phyloP scores from a whole-genome alignment of 2,113 vertebrate species.

The Channa argus region DNA sequence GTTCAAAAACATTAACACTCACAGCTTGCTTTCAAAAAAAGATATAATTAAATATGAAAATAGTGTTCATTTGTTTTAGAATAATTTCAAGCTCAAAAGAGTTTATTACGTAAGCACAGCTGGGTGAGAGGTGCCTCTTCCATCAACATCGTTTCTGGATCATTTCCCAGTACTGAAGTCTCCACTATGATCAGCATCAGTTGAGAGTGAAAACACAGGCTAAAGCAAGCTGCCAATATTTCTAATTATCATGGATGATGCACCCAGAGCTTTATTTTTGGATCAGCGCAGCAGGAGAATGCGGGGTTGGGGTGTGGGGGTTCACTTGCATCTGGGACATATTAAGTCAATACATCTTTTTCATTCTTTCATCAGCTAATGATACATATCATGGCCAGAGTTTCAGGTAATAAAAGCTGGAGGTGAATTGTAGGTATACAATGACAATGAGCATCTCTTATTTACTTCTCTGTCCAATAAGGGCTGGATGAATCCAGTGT shows the following conservation, averaged over 20 bases:
- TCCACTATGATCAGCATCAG: slow-evolving; percentile 45
- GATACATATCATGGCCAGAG: background rate
- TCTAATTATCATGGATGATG: slow-evolving; percentile 61
- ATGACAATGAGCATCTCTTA: background rate
- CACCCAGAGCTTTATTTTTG: slow-evolving; percentile 55
- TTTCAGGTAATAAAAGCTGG: background rate
- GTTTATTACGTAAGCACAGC: slow-evolving; percentile 49
- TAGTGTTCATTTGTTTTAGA: slow-evolving; percentile 52
- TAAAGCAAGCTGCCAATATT: slow-evolving; percentile 49
- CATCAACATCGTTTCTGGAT: slow-evolving; percentile 40
- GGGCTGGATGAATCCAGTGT: background rate
- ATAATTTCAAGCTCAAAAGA: slow-evolving; percentile 39
- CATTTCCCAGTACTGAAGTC: slow-evolving; percentile 48
- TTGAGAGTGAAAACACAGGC: slow-evolving; percentile 51
- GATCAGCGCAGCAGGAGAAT: slow-evolving; percentile 27
- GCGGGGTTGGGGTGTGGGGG: too few species aligned
- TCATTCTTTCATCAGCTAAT: background rate
- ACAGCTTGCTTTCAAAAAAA: slow-evolving; percentile 48
- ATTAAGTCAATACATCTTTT: background rate
- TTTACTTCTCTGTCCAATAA: background rate
- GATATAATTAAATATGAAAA: slow-evolving; percentile 59
- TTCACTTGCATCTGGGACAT: background rate
- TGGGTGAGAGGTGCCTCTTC: slow-evolving; percentile 48
- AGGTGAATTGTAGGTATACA: background rate
- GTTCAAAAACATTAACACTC: slow-evolving; percentile 39